Conservation (phyloP, 2,888 invertebrate species). For the Spilarctia lutea region DNA sequence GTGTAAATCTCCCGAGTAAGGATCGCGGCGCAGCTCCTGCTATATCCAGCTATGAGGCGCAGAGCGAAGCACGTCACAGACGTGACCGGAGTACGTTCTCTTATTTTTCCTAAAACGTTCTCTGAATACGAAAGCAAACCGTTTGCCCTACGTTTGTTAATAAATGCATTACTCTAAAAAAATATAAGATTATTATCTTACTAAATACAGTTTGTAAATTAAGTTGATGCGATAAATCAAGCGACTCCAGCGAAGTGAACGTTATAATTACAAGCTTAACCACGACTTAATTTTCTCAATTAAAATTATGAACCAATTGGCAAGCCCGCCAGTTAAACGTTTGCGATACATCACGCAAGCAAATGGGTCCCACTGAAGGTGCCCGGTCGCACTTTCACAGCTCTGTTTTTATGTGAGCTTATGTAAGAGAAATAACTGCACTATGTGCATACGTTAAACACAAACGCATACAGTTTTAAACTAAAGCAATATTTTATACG, state of each 20-base stretch:
- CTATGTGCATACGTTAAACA: conserved; percentile 23
- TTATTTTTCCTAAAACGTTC: conserved; percentile 41
- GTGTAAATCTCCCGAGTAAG: conserved; percentile 55
- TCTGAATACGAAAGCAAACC: conserved; percentile 43
- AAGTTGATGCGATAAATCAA: conserved; percentile 31
- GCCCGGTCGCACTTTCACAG: conserved; percentile 17
- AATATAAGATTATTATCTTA: conserved; percentile 38
- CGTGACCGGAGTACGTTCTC: conserved; percentile 46
- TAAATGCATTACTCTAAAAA: conserved; percentile 42
- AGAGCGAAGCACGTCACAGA: conserved; percentile 43
- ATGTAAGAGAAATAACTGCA: conserved; percentile 31
- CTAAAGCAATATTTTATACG: conserved; percentile 32
- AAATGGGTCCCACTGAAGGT: not conserved
- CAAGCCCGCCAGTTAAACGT: conserved; percentile 18
- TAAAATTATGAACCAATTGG: conserved; percentile 43
- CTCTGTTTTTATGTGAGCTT: conserved; percentile 19
- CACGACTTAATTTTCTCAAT: conserved; percentile 42
- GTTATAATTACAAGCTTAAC: conserved; percentile 35
- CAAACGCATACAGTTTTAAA: conserved; percentile 29
- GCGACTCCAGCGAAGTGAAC: conserved; percentile 31
- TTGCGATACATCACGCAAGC: conserved; percentile 36
- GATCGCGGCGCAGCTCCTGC: conserved; percentile 39
- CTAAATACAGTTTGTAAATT: conserved; percentile 28
- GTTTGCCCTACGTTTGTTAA: conserved; percentile 39
- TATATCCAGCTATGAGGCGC: conserved; percentile 34